These are phyloP conservation scores for Melanotus villosus DNA, from an alignment of 2,888 invertebrate species.

Conservation along the genomic window DNA sequence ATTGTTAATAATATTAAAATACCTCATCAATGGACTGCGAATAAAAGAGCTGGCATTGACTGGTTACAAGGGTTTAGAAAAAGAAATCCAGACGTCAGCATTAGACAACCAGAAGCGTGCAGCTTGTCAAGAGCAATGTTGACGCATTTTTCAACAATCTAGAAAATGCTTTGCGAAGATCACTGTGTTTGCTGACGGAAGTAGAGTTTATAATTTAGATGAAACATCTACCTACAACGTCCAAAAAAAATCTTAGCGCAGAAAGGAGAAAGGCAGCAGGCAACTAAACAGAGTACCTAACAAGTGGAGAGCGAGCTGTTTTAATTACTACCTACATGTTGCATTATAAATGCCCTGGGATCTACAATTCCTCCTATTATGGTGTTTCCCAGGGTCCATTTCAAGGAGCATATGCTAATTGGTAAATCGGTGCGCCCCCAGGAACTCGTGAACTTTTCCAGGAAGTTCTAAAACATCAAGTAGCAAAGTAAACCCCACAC, in stretches of 20 bases:
- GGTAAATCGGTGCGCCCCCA: slow-evolving; percentile 60
- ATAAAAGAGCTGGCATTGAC: not conserved
- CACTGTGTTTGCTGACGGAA: slow-evolving; percentile 30
- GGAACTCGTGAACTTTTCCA: slow-evolving; percentile 59
- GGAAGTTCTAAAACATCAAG: slow-evolving; percentile 57
- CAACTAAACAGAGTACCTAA: slow-evolving; percentile 58
- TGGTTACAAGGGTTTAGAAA: not conserved
- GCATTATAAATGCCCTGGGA: slow-evolving; percentile 59
- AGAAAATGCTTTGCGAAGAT: slow-evolving; percentile 30
- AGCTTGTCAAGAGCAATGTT: not conserved
- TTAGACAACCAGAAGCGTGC: not conserved
- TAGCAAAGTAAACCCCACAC: slow-evolving; percentile 55
- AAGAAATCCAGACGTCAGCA: not conserved
- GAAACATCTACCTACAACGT: slow-evolving; percentile 52
- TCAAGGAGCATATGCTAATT: slow-evolving; percentile 57
- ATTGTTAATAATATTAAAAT: not conserved
- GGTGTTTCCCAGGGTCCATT: slow-evolving; percentile 61
- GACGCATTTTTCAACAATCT: not conserved
- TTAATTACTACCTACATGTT: slow-evolving; percentile 60
- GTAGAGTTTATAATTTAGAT: slow-evolving; percentile 51
- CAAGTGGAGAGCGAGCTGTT: slow-evolving; percentile 60
- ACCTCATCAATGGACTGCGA: not conserved
- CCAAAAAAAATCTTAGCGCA: slow-evolving; percentile 50
- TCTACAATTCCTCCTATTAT: slow-evolving; percentile 57
- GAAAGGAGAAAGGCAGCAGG: slow-evolving; percentile 49